Base-by-base conservation (phyloP, 2,113 vertebrate genomes). In the Hypomesus transpacificus region DNA sequence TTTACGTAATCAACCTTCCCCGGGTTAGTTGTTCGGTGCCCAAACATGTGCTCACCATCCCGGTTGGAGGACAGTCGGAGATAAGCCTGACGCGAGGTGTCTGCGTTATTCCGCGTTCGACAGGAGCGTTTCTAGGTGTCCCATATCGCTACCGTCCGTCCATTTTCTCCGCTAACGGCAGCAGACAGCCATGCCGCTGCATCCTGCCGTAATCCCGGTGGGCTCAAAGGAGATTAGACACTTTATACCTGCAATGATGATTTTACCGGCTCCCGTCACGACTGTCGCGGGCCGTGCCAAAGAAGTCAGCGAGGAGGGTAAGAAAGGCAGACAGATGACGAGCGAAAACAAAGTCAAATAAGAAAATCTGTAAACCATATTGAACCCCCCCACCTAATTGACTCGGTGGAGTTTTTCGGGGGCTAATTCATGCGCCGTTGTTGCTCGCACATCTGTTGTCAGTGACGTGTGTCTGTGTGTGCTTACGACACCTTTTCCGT, bases 211-310 rank as follows among this genome's bases (percentile, higher is more conserved):
- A 90, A 91, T 90, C 86, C 87, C 77, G 66, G 80, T 80, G 85
- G 75, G 76, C 71, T 83, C 81, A 78, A 79, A 80, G 81, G 61
- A 89, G 84, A 89, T 90, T 88, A 91, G 79, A 87, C 81, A 79
- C 82, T 87, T 83, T 84, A 67, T 85, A 89, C 86, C 84, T 92
- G 90, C 80, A 80, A 81, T 69, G 69, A 75, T 81, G 78, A 89
- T 89, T 92, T 91, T 66, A 77, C 83, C 86, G 86, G 82, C 85
- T 75, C 50, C 71, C 75, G 78, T 84, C 73, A 84, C 78, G 76
- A 81, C 78, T 80, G 81, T 66, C 75, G 78, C 81, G 7, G 75
- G 68, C 21, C 63, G 62, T 80, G 86, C 82, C 86, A 88, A 80
- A 84, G 85, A 18, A 80, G 17, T 17, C 16, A 63, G 53, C 17